Base-by-base conservation (phyloP, 2,113 vertebrate genomes). In the Choloepus hoffmanni region DNA sequence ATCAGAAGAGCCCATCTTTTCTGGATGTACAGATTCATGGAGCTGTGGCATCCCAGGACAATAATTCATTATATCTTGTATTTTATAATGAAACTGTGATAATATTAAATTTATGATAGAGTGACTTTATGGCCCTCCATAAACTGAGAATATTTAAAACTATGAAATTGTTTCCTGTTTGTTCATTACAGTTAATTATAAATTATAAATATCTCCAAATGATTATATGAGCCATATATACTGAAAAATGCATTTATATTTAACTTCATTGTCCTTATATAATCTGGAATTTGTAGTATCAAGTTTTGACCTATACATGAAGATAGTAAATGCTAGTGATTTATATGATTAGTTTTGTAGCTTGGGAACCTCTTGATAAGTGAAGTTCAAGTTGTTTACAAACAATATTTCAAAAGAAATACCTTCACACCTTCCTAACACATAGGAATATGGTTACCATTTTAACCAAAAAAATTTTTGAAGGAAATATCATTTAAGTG, bases 401-500 rank as follows among this genome's bases (percentile, higher is more conserved):
- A 65, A 45, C 9, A 55, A 2, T 24, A 89, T 89, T 92, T 72
- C 48, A 33, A 45, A 79, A 91, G 53, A 79, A 24, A 92, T 62
- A 7, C 18, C 28, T 58, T 53, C 40, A 78, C 2, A 21, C 3
- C 15, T 7, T 73, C 15, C n/a, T 85, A 76, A 76, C 33, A 60
- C 2, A 6, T 53, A 70, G 14, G 5, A 72, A 92, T 73, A 26
- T 50, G 26, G 40, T 62, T 92, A 53, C 14, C 89, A 85, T 90
- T 43, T 78, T 83, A 89, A 83, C 19, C n/a, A 5, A 73, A 81
- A 62, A 33, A 91, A 82, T 82, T 70, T 93, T 53, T 30, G 55
- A 85, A 85, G 36, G 18, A 85, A 89, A 85, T 65, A 82, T 43
- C 81, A 55, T 63, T 95, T 82, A 76, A 95, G 40, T 65, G 40